phyloP scores from a whole-genome alignment of 2,888 invertebrate genomes.

The Lottia gigantea region DNA sequence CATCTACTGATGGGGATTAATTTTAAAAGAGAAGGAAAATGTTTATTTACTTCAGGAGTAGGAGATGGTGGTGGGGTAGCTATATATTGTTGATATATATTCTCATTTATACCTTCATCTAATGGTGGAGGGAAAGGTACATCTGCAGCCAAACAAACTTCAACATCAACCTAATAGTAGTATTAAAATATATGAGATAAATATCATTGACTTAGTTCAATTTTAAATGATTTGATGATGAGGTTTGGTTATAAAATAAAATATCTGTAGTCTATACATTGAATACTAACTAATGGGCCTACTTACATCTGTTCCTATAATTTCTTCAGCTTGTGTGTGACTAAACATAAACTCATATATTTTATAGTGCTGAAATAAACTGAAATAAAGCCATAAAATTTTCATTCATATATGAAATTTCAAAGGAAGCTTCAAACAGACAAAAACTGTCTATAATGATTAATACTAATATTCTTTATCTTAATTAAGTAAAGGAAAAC shows the following conservation, averaged over 20 bases:
- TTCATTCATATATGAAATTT: no score
- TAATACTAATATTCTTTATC: no score
- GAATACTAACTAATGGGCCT: neutral
- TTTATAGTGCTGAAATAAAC: constrained; percentile 64
- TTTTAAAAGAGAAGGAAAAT: neutral
- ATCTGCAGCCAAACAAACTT: constrained; percentile 54
- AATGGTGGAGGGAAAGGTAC: constrained; percentile 63
- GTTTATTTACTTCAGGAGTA: constrained; percentile 41
- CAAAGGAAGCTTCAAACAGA: no score
- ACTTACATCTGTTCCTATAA: constrained; percentile 62
- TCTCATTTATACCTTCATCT: constrained; percentile 58
- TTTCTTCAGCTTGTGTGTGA: constrained; percentile 62
- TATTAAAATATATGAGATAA: constrained; percentile 5
- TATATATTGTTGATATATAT: constrained; percentile 46
- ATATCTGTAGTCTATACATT: neutral
- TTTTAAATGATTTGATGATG: no score
- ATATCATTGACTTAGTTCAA: no score
- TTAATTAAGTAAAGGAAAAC: no score
- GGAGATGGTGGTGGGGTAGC: constrained; percentile 59
- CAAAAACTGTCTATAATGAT: no score
- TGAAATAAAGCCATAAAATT: constrained; percentile 35
- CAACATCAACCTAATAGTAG: constrained; percentile 51
- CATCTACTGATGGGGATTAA: neutral
- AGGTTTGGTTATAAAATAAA: no score
- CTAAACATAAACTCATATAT: constrained; percentile 61